Evolutionary conservation across 2,888 invertebrate genomes (phyloP).

Genomic region (Lasioglossum lativentre): DNA sequence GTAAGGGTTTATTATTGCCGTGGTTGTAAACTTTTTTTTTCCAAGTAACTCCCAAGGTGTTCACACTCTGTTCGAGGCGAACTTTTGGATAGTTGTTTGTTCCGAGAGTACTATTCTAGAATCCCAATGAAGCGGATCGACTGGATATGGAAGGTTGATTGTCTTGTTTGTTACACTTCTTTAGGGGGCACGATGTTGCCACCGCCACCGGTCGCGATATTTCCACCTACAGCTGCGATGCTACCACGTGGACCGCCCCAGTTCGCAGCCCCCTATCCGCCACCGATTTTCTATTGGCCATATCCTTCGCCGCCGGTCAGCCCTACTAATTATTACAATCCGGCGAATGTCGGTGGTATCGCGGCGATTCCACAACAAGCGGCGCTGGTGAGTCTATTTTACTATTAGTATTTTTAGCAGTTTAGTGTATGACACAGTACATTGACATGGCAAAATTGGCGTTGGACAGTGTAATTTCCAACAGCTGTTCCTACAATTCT

Average conservation of each 20-base stretch:
- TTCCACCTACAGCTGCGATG: conserved; percentile 86
- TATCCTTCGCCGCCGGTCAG: conserved; percentile 98
- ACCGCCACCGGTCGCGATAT: conserved; percentile 86
- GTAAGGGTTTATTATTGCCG: conserved; percentile 5
- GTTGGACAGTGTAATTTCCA: no score
- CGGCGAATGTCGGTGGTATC: conserved; percentile 84
- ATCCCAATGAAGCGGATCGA: background rate
- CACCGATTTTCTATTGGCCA: conserved; percentile 93
- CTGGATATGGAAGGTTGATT: conserved; percentile 66
- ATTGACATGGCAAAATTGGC: no score
- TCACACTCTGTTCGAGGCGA: background rate
- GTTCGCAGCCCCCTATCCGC: conserved; percentile 88
- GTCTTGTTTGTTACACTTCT: conserved; percentile 72
- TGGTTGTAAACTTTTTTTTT: background rate
- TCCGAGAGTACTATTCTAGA: background rate
- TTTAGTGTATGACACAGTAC: no score
- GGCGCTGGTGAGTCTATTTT: conserved; percentile 60
- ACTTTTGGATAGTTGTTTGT: background rate
- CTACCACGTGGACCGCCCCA: conserved; percentile 85
- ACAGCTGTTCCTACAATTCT: no score
- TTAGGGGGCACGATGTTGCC: conserved; percentile 88
- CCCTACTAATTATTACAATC: conserved; percentile 94
- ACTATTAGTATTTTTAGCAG: no score
- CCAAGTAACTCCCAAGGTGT: background rate
- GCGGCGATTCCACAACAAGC: conserved; percentile 79